A percentile compares a stretch with the other conserved stretches of the same genome.
Evolutionary conservation across 2,113 vertebrate species (phyloP).

Genomic region (Cercocebus atys): DNA sequence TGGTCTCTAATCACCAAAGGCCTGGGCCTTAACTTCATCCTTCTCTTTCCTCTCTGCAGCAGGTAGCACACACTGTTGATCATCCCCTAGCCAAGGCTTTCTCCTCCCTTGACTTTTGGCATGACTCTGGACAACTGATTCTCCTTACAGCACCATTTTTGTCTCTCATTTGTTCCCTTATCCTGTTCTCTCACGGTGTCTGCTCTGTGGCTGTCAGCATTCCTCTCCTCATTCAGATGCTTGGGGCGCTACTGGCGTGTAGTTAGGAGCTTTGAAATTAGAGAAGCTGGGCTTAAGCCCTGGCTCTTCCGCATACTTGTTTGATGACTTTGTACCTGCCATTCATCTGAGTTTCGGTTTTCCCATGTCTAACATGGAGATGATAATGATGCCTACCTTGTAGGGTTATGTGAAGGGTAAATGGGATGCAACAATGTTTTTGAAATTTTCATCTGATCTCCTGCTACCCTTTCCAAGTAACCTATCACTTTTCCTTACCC

Average conservation of each 20-base stretch:
- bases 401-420: neutral
- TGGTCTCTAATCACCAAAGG: neutral
- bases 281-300: neutral
- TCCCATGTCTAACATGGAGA: neutral
- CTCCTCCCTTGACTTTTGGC: neutral
- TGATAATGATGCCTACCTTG: neutral
- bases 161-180: neutral
- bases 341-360: neutral
- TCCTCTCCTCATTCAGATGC: neutral
- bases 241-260: accelerated
- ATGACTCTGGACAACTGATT: neutral
- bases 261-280: neutral
- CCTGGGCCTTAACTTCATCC: neutral
- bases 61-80: neutral
- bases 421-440: neutral
- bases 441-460: neutral
- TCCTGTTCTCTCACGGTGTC: neutral
- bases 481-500: neutral
- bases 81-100: neutral
- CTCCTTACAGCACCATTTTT: neutral
- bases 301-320: neutral
- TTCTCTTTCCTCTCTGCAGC: neutral
- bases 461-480: neutral
- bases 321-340: neutral
- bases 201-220: accelerated